Evolutionary conservation across 2,888 invertebrate genomes (phyloP).

Genomic region (Seira musarum): DNA sequence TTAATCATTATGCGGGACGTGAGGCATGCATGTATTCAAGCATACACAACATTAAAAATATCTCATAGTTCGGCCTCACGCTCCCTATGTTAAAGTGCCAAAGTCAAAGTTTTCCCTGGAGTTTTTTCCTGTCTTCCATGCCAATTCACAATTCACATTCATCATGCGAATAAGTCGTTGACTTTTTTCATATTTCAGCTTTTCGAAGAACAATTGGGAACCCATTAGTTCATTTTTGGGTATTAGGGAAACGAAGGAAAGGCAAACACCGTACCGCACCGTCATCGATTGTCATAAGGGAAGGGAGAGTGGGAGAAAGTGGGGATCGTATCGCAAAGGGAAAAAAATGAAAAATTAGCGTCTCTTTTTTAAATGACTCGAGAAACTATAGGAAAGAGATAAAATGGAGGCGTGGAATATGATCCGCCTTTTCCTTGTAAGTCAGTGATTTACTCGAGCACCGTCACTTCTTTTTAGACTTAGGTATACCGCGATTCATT

Average conservation of each 20-base stretch:
- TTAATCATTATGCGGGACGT: neutral
- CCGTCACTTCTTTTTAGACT: slow-evolving; percentile 38
- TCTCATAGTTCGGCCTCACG: too few relatives aligned
- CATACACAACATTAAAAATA: too few relatives aligned
- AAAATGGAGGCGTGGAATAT: slow-evolving; percentile 50
- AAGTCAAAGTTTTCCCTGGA: neutral
- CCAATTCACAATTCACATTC: too few relatives aligned
- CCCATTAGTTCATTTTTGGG: neutral
- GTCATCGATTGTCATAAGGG: too few relatives aligned
- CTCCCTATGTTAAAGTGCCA: too few relatives aligned
- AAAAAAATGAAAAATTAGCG: slow-evolving; percentile 52
- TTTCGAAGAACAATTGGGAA: neutral
- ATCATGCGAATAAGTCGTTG: slow-evolving; percentile 51
- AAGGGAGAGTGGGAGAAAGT: neutral
- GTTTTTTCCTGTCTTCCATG: too few relatives aligned
- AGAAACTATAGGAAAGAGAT: slow-evolving; percentile 47
- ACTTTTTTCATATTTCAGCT: slow-evolving; percentile 36
- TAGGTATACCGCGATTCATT: too few relatives aligned
- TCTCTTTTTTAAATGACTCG: slow-evolving; percentile 48
- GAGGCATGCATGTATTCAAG: too few relatives aligned
- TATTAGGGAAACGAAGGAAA: neutral
- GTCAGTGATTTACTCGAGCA: slow-evolving; percentile 50
- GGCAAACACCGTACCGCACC: neutral
- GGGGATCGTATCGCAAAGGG: slow-evolving; percentile 1
- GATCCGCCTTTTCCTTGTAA: slow-evolving; percentile 55